Conservation (phyloP, 2,888 invertebrate species). For the Drosophila paranaensis region DNA sequence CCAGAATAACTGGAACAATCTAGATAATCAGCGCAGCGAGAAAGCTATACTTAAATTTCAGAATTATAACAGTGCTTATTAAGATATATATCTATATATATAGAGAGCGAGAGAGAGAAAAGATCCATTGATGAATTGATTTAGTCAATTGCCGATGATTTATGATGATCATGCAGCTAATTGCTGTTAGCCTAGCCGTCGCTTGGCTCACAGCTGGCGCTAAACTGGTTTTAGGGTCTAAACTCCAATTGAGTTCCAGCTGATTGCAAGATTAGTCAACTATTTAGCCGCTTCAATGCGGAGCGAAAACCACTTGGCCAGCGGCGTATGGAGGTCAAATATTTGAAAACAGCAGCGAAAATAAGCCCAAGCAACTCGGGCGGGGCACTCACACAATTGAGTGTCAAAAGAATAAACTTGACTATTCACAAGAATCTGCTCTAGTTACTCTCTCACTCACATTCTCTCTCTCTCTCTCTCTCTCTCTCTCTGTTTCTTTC, state of each 20-base stretch:
- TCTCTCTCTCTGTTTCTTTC: background rate
- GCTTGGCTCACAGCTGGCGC: conserved; percentile 10
- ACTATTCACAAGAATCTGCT: conserved; percentile 18
- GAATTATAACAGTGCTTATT: conserved; percentile 21
- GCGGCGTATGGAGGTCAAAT: conserved; percentile 38
- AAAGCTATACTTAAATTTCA: conserved; percentile 12
- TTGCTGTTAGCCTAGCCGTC: conserved; percentile 22
- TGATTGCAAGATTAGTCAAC: conserved; percentile 37
- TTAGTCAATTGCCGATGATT: conserved; percentile 37
- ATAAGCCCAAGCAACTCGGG: background rate
- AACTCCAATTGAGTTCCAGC: conserved; percentile 42
- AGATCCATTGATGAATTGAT: conserved; percentile 43
- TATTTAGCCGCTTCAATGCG: conserved; percentile 44
- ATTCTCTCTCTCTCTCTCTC: background rate
- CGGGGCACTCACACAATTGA: conserved; percentile 2
- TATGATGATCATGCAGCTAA: conserved; percentile 43
- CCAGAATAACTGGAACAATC: conserved; percentile 41
- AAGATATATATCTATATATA: background rate
- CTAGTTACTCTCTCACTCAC: background rate
- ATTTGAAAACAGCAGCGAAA: conserved; percentile 5
- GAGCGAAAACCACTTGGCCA: conserved; percentile 21
- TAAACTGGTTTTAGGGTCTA: conserved; percentile 57
- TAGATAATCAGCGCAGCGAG: conserved; percentile 13
- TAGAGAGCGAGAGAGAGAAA: background rate
- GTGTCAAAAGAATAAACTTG: conserved; percentile 13